phyloP scores from a whole-genome alignment of 1,140 invertebrate genomes.

The Penaeus japonicus region DNA sequence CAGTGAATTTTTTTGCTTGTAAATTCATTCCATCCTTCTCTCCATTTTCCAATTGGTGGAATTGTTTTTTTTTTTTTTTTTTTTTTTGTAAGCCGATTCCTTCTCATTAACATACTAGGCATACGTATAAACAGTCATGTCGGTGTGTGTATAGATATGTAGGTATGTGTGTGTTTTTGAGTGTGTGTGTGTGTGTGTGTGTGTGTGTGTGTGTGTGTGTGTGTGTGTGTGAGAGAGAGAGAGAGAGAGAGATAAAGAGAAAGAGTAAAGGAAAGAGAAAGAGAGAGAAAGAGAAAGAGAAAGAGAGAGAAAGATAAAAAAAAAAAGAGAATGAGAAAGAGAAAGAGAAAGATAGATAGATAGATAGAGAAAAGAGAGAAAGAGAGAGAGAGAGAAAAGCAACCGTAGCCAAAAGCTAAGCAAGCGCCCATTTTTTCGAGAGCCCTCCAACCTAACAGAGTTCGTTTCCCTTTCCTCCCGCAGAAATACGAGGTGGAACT shows the following conservation, averaged over 20 bases:
- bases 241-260: conserved; percentile 6
- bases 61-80: background rate
- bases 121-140: too few species aligned
- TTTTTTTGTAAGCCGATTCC: background rate
- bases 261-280: background rate
- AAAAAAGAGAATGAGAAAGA: conserved; percentile 1
- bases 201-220: background rate
- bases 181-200: conserved; percentile 14
- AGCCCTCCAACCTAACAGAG: too few species aligned
- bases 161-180: background rate
- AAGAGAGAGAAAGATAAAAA: background rate
- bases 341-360: background rate
- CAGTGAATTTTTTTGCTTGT: background rate
- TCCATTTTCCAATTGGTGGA: too few species aligned
- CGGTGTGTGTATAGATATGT: background rate
- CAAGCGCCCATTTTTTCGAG: too few species aligned
- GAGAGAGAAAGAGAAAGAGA: background rate
- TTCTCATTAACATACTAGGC: background rate
- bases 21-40: background rate
- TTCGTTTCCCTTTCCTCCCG: too few species aligned
- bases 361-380: too few species aligned
- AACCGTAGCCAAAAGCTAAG: background rate
- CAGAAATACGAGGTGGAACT: conserved; percentile 49
- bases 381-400: background rate
- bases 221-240: background rate